Evolutionary conservation across 2,797 vertebrate species (phyloP), one percentile per base, ranked within the genome.

Genomic region (Danio choprae): DNA sequence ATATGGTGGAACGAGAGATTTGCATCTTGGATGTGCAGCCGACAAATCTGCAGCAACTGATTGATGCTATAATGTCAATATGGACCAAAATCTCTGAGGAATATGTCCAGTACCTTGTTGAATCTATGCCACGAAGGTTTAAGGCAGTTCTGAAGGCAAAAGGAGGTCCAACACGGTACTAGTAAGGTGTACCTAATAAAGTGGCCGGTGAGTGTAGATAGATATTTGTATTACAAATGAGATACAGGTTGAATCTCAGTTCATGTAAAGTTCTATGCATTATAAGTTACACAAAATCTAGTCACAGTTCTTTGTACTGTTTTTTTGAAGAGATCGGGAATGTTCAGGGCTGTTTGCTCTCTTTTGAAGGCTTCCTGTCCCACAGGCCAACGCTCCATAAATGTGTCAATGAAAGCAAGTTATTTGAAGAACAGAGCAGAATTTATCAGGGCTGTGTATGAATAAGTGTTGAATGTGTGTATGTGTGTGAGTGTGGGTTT

Each of bases 321-420:
- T 84, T 82, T 85, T 86, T 81, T 51, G 70, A 68, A 77, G 74
- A 68, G 80, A 83, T 84, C 63, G 65, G 89, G 88, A 91, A 92
- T 90, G 79, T 91, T 88, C 88, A 88, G 89, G 88, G 89, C 91
- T 86, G 90, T 82, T 81, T 78, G 9, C 71, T 70, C 81, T 87
- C 90, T 93, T 94, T 91, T 91, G 88, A 94, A 91, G 88, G 91
- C 92, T 93, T 94, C 87, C 89, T 92, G 88, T 90, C 87, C 89
- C 81, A 85, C 87, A 91, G 86, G 89, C 89, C 85, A 87, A 87
- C 83, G 82, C 81, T 88, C 89, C 87, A 84, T 74, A 84, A 90
- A 91, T 92, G 93, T 93, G 88, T 94, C 92, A 94, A 92, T 93
- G 91, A 91, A 90, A 89, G 86, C 81, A 89, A 91, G 88, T 92